Evolutionary conservation across 2,888 invertebrate species (phyloP).

Genomic region (Gortyna flavago): DNA sequence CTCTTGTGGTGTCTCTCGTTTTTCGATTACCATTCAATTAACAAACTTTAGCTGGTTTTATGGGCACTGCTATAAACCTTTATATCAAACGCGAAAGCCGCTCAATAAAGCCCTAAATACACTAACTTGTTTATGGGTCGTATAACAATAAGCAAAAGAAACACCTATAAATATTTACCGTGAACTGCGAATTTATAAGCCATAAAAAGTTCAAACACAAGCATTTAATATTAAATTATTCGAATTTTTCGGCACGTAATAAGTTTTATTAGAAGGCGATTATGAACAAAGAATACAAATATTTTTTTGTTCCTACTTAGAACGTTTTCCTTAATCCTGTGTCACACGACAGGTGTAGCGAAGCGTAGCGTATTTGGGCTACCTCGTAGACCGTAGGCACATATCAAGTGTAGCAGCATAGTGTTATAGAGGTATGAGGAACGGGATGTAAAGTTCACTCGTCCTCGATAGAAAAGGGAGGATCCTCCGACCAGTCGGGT

Average conservation of each 20-base stretch:
- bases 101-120: constrained; percentile 41
- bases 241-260: constrained; percentile 18
- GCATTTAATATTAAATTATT: constrained; percentile 40
- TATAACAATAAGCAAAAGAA: constrained; percentile 47
- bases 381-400: not conserved
- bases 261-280: constrained; percentile 22
- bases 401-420: not conserved
- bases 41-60: constrained; percentile 15
- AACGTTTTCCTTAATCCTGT: not conserved
- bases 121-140: constrained; percentile 40
- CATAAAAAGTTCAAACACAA: constrained; percentile 14
- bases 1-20: not conserved
- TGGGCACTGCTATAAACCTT: constrained; percentile 34
- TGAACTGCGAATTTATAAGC: constrained; percentile 47
- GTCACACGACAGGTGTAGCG: not conserved
- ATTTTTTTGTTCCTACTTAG: not conserved
- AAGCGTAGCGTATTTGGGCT: constrained; percentile 6
- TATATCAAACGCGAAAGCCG: constrained; percentile 39
- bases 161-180: constrained; percentile 42
- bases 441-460: not conserved
- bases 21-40: constrained; percentile 33
- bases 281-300: constrained; percentile 3
- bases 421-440: not conserved
- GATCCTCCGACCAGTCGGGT: not conserved
- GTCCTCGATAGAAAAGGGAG: not conserved